phyloP scores from a whole-genome alignment of 2,113 vertebrate species.

The Capra hircus region DNA sequence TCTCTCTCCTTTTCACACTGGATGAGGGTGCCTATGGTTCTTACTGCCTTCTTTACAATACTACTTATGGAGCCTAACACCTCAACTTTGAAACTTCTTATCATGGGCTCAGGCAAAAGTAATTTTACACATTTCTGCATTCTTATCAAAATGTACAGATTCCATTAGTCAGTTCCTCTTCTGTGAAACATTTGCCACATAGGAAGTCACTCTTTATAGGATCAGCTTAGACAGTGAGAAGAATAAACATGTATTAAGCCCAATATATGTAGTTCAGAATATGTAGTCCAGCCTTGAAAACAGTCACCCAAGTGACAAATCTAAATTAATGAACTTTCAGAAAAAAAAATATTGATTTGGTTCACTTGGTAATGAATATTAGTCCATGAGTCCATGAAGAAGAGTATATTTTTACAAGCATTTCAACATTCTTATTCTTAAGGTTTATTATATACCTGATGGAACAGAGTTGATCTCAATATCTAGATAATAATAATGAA shows the following conservation, averaged over 20 bases:
- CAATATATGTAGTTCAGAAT: not conserved
- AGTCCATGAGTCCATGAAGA: not conserved
- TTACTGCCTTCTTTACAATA: not conserved
- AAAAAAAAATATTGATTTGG: not conserved
- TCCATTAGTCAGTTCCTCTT: not conserved
- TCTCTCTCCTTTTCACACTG: not conserved
- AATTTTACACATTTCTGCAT: not conserved
- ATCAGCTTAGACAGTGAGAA: not conserved
- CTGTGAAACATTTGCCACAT: not conserved
- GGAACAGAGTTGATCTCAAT: not conserved
- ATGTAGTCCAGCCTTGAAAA: not conserved
- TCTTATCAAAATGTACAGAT: not conserved
- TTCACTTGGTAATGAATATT: not conserved
- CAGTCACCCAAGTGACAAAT: not conserved
- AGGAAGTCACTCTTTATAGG: not conserved
- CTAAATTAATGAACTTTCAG: not conserved
- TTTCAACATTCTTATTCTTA: constrained; percentile 2
- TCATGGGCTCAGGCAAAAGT: not conserved
- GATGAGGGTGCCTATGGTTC: not conserved
- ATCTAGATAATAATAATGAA: not conserved
- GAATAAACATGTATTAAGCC: not conserved
- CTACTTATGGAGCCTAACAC: not conserved
- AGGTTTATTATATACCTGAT: not conserved
- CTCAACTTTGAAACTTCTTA: not conserved
- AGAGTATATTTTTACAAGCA: not conserved